Base-by-base conservation (phyloP, 2,797 vertebrate genomes). In the Petrocephalus sullivani region DNA sequence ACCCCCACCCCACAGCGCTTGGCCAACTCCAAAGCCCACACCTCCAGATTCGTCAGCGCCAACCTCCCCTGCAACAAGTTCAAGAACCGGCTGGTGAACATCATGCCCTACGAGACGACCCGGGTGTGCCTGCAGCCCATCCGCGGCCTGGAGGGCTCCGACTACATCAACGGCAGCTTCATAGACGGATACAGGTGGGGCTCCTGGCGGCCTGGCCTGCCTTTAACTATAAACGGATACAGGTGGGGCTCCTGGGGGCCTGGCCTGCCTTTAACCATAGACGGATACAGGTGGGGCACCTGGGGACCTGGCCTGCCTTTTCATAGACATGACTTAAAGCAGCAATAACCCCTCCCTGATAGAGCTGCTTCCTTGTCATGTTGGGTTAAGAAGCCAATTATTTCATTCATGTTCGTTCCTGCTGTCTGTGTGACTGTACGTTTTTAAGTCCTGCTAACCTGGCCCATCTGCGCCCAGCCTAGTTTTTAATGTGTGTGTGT, bases 1-100 rank as follows among this genome's bases (percentile, higher is more conserved):
- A 0, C n/a, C 10, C 46, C 81, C 41, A 12, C 23, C 54, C 51
- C 0, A 1, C 94, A 99, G 98, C 96, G 98, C 37, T 96, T 99
- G 51, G 98, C 98, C 90, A 99, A 98, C 95, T 97, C 97, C 92
- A 99, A 99, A 94, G 98, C 98, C 87, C 98, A 99, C 95, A 99
- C 98, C 0, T 99, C 98, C 75, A 95, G 98, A 90, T 99, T 99
- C 89, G 97, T 99, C 94, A 99, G 97, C 1, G 98, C 98, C 96
- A 99, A 99, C 93, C 96, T 99, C 90, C 98, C 98, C 4, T 99
- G 98, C 95, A 99, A 99, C 97, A 99, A 99, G 92, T 99, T 99
- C 95, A 99, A 99, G 95, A 99, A 99, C 91, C 97, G 98, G 91
- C 96, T 99, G 87, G 98, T 99, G 61, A 99, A 99, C 95, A 98